Base-by-base conservation (phyloP, 2,113 vertebrate genomes). In the Salvelinus namaycush region DNA sequence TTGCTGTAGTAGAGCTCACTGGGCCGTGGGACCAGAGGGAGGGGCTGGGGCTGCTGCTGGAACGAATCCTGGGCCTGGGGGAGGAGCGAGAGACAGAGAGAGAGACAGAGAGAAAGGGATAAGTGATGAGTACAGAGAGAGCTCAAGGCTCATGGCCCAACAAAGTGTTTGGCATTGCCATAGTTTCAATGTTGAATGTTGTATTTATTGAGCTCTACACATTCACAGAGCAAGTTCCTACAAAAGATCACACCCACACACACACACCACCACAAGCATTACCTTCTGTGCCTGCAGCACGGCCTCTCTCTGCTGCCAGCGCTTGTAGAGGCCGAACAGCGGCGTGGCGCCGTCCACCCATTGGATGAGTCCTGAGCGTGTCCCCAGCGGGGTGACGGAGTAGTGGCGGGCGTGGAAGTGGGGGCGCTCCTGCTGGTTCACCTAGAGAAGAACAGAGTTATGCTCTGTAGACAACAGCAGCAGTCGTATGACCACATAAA, bases 1-100 rank as follows among this genome's bases (percentile, higher is more conserved):
- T 96, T 97, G 91, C 97, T 99, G 88, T 99, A 99, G 85, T 99
- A 99, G 27, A 99, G 95, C 81, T 99, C 98, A 87, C 97, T 99
- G 69, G 98, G 98, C 7, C 98, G 95, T 6, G 98, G 98, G 2
- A 99, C 97, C 76, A 97, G 93, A 75, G 97, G 96, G 24, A 96
- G 93, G 67, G 96, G 96, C 86, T 96, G 96, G 81, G 95, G 92
- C 83, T 96, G 95, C 82, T 98, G 95, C 76, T 97, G 97, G 62
- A 95, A 96, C 0, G 96, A 97, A 90, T 99, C 97, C 68, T 98
- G 97, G 39, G 93, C 95, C 96, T 93, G 76, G n/a, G 51, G 12
- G 14, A 8, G 18, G 27, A 31, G 24, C 18, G 13, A 3, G 14
- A 68, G 14, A 5, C 4, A 68, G 14, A 29, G 54, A 1, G 39